Base-by-base conservation (phyloP, 2,888 invertebrate genomes). In the Panzeria rudis region DNA sequence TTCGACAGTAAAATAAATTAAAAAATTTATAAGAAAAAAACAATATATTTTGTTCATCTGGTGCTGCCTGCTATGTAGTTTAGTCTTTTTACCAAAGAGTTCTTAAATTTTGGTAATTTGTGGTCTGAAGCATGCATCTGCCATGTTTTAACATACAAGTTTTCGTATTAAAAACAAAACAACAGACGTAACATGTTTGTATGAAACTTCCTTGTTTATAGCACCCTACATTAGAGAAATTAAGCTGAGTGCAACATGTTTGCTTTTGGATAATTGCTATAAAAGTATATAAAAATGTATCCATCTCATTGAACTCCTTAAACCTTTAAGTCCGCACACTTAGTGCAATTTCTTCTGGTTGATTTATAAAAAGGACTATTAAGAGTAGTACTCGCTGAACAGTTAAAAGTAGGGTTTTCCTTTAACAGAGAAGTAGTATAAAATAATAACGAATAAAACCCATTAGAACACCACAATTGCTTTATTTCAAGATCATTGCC, bases 31-130 rank as follows among this genome's bases (percentile, higher is more conserved):
- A 50, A 75, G 56, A 29, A 38, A 20, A 41, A 41, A 66, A 17
- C 66, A 54, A 8, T 29, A 71, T 62, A 5, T 62, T 64, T 61
- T 78, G 61, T 75, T 80, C 62, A 80, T 59, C 73, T 79, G 50
- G 32, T 62, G 62, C 54, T 13, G 38, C 11, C 11, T 69, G 50
- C 13, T 50, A 9, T 50, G 47, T 44, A 35, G 35, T 50, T 50
- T 29, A 29, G 62, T 29, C 50, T 25, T 66, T 76, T 47, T 7
- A 9, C 20, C 54, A 82, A 64, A 56, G 50, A 47, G 20, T 59
- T 77, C 50, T 56, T 56, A 64, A 56, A 64, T 64, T 66, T 83
- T 72, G 56, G 50, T 71, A 83, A 77, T 83, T 83, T 83, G 82
- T 71, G 82, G 82, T 50, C 56, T 76, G 59, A 76, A 71, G 56